These are phyloP conservation scores for Prionailurus bengalensis DNA, from an alignment of 2,113 vertebrate species.

Conservation along the genomic window DNA sequence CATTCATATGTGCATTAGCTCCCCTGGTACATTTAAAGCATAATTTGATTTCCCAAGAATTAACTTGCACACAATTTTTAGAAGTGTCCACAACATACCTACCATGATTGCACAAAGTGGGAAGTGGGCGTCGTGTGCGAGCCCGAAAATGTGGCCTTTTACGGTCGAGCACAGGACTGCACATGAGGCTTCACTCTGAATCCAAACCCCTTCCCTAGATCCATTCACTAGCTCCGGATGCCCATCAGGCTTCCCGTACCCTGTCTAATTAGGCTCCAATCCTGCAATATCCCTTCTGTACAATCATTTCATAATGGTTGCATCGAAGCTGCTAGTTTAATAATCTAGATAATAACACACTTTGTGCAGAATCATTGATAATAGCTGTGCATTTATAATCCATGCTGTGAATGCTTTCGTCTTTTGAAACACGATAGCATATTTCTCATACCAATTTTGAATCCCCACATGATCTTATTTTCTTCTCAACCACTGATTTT, in stretches of 20 bases:
- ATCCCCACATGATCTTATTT: conserved; percentile 30
- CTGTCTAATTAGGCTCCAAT: neutral
- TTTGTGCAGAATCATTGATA: conserved; percentile 48
- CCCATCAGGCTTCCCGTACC: neutral
- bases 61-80: neutral
- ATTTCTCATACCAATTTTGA: conserved; percentile 55
- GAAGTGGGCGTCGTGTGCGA: fast-evolving
- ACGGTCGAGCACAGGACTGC: neutral
- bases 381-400: conserved; percentile 65
- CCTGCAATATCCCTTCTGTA: neutral
- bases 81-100: neutral
- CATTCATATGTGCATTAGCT: neutral
- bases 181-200: neutral
- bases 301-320: conserved; percentile 65
- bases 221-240: neutral
- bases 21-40: neutral
- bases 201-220: neutral
- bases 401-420: conserved; percentile 56
- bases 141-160: neutral
- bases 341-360: conserved; percentile 74
- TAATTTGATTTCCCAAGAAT: neutral
- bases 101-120: neutral
- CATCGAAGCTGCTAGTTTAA: conserved; percentile 75
- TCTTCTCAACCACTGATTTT: neutral
- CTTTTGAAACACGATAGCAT: neutral